A percentile compares a stretch with the other conserved stretches of the same genome.
These are phyloP conservation scores for Heliconius aoede DNA, from an alignment of 2,888 invertebrate species.

Conservation along the genomic window DNA sequence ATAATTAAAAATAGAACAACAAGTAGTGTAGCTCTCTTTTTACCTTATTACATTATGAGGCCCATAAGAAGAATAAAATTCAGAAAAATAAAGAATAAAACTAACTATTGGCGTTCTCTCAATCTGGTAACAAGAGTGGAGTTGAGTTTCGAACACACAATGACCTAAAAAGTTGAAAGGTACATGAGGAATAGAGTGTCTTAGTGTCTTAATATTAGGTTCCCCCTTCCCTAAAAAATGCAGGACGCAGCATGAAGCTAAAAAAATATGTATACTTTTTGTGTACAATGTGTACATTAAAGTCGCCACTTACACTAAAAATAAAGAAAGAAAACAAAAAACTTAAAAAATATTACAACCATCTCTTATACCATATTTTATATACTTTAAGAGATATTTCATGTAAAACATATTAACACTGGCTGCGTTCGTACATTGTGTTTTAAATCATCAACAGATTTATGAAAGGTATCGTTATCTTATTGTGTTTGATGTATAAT, in stretches of 20 bases:
- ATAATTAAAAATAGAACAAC: too few relatives aligned
- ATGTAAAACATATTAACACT: conserved; percentile 56
- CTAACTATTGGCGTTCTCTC: too few relatives aligned
- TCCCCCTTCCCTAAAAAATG: background rate
- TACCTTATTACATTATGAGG: too few relatives aligned
- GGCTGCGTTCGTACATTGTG: background rate
- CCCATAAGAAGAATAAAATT: too few relatives aligned
- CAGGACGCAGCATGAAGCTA: background rate
- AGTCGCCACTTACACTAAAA: background rate
- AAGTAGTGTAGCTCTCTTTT: too few relatives aligned
- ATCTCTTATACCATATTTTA: conserved; percentile 48
- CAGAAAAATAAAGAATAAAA: too few relatives aligned
- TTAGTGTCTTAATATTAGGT: background rate
- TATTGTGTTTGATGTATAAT: conserved; percentile 33
- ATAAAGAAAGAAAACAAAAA: background rate
- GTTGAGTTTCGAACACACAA: too few relatives aligned
- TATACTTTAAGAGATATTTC: conserved; percentile 55
- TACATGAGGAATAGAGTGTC: background rate
- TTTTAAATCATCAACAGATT: conserved; percentile 21
- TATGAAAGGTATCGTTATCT: conserved; percentile 22
- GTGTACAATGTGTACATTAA: background rate
- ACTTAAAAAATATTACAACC: background rate
- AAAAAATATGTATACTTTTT: background rate
- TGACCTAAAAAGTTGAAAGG: background rate
- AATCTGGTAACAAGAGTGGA: too few relatives aligned